phyloP scores from a whole-genome alignment of 1,140 invertebrate genomes.

The Drosophila bocqueti region DNA sequence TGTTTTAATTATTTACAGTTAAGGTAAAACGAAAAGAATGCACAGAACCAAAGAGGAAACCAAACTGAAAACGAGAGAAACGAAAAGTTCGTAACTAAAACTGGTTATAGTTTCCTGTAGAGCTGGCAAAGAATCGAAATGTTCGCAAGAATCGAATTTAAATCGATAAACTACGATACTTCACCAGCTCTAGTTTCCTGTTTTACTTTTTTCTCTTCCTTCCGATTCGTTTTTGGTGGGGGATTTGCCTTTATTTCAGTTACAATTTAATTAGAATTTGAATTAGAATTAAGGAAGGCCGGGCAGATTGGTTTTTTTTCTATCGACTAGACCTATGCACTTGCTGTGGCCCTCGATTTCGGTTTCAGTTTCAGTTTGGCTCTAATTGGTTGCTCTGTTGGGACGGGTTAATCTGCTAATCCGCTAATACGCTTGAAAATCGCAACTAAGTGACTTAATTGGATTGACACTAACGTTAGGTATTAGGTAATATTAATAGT shows the following conservation, averaged over 20 bases:
- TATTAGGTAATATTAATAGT: slow-evolving; percentile 53
- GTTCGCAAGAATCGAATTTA: slow-evolving; percentile 2
- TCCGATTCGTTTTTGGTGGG: slow-evolving; percentile 12
- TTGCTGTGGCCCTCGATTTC: slow-evolving; percentile 26
- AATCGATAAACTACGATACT: slow-evolving; percentile 3
- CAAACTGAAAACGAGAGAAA: slow-evolving; percentile 58
- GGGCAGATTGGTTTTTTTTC: slow-evolving; percentile 7
- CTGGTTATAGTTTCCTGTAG: slow-evolving; percentile 63
- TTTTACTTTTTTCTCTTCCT: slow-evolving; percentile 36
- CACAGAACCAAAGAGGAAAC: slow-evolving; percentile 67
- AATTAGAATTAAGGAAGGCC: slow-evolving; percentile 33
- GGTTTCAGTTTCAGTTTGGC: slow-evolving; percentile 53
- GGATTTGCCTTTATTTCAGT: slow-evolving; percentile 49
- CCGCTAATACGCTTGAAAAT: slow-evolving; percentile 83
- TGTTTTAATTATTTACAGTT: slow-evolving; percentile 80
- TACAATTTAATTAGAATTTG: slow-evolving; percentile 39
- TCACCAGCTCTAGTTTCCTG: slow-evolving; percentile 45
- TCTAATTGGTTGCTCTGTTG: slow-evolving; percentile 70
- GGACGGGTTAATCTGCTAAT: slow-evolving; percentile 85
- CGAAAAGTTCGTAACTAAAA: slow-evolving; percentile 58
- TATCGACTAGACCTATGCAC: slow-evolving; percentile 17
- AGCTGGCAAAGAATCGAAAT: slow-evolving; percentile 8
- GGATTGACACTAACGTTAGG: slow-evolving; percentile 75
- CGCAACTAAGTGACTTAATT: slow-evolving; percentile 82
- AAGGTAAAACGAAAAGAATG: slow-evolving; percentile 52